These are phyloP conservation scores for Operophtera brumata DNA, from an alignment of 2,888 invertebrate genomes.

Conservation along the genomic window DNA sequence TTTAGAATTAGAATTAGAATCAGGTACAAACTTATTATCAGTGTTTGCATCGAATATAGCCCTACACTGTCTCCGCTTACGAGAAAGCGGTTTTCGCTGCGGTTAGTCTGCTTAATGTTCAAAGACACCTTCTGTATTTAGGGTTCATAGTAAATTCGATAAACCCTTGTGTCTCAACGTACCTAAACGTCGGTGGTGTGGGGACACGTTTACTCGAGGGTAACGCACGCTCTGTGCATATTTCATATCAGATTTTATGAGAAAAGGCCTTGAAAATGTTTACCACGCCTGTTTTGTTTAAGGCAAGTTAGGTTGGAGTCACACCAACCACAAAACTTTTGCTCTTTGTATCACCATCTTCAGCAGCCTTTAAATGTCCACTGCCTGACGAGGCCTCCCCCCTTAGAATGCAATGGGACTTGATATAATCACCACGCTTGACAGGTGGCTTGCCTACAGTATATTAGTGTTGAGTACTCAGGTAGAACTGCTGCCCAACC, in stretches of 20 bases:
- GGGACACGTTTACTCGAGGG: constrained; percentile 31
- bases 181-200: constrained; percentile 30
- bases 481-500: too few relatives aligned
- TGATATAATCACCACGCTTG: too few relatives aligned
- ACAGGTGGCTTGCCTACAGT: too few relatives aligned
- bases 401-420: too few relatives aligned
- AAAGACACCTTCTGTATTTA: constrained; percentile 1
- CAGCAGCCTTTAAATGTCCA: too few relatives aligned
- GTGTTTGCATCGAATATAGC: too few relatives aligned
- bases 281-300: constrained; percentile 32
- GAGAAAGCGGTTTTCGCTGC: not conserved
- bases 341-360: too few relatives aligned
- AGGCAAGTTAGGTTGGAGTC: not conserved
- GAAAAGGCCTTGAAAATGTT: constrained; percentile 38
- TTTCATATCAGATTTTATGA: constrained; percentile 50
- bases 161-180: constrained; percentile 33
- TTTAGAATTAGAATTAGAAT: too few relatives aligned
- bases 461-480: too few relatives aligned
- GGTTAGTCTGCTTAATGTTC: not conserved
- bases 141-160: constrained; percentile 37
- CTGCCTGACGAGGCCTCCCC: too few relatives aligned
- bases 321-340: not conserved
- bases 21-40: too few relatives aligned
- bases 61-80: too few relatives aligned
- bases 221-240: constrained; percentile 49